phyloP scores from a whole-genome alignment of 2,113 vertebrate species.

The Gasterosteus nipponicus region DNA sequence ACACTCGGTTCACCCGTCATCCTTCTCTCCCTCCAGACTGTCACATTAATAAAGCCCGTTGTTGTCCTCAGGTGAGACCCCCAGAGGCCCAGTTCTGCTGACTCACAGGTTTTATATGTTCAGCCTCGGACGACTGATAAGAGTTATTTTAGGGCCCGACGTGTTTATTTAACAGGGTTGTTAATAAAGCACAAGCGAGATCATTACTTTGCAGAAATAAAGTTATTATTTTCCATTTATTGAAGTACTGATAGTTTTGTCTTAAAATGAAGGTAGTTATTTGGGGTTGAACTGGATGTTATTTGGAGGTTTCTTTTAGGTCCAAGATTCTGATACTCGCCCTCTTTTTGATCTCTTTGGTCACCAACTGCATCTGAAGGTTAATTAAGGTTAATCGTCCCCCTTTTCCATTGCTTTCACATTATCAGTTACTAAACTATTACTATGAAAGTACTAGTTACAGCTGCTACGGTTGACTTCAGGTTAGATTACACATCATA shows the following conservation, averaged over 20 bases:
- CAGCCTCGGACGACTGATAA: background rate
- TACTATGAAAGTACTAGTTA: background rate
- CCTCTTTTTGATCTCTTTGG: background rate
- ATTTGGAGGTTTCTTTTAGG: background rate
- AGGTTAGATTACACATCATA: background rate
- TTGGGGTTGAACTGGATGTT: background rate
- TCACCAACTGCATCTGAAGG: background rate
- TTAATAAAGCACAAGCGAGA: background rate
- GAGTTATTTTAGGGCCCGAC: background rate
- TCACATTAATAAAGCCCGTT: constrained; percentile 15
- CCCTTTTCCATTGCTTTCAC: background rate
- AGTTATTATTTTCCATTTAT: no score
- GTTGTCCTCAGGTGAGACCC: constrained; percentile 11
- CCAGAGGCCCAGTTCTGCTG: background rate
- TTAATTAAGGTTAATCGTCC: no score
- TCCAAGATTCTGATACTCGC: background rate
- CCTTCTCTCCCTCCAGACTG: background rate
- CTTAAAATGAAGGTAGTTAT: background rate
- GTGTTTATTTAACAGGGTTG: background rate
- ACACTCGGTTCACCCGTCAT: background rate
- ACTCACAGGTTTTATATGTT: constrained; percentile 3
- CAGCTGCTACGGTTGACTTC: background rate
- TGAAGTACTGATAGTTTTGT: background rate
- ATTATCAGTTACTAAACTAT: background rate
- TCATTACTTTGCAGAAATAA: no score